Base-by-base conservation (phyloP, 2,113 vertebrate genomes). In the Balaeniceps rex region DNA sequence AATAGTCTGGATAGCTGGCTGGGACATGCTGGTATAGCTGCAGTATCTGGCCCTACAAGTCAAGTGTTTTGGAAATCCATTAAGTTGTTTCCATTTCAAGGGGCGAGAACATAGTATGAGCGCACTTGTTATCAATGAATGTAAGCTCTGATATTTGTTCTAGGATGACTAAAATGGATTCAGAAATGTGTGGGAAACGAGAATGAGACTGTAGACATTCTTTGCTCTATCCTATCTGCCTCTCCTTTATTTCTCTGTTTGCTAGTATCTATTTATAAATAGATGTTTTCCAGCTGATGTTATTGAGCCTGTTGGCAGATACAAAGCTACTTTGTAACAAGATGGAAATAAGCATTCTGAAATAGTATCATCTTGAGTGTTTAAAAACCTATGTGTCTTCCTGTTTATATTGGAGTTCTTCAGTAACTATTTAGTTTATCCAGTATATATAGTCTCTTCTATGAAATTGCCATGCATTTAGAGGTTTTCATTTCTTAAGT, bases 1-100 rank as follows among this genome's bases (percentile, higher is more conserved):
- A 31, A 2, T 55, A 54, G 47, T 18, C 40, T 68, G 42, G 25
- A 4, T 12, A 28, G 11, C 25, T 63, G 52, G 19, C 23, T 40
- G 75, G 24, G 47, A 11, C 0, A 0, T 34, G 38, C 44, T 49
- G 23, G 52, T 17, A 1, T 14, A 33, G n/a, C 22, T 15, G 54
- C 23, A 7, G 19, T 22, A 8, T 57, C 10, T 21, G 46, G 28
- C n/a, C 31, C 51, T 57, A 9, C 10, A 57, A 44, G 14, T 29
- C n/a, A n/a, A 54, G 26, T 17, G 12, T 34, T 75, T 54, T 77
- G 70, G 78, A 88, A 85, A 46, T 65, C 26, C 26, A 2, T 38
- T 5, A 24, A 46, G 11, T 36, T 78, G 24, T 47, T 88, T 74
- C 49, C 22, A 7, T 92, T 86, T 63, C 55, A 8, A 33, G 51